phyloP scores from a whole-genome alignment of 30 jellyfish, hydroid and myxozoan species.

The Aurelia aurita complex sp. Pacific region DNA sequence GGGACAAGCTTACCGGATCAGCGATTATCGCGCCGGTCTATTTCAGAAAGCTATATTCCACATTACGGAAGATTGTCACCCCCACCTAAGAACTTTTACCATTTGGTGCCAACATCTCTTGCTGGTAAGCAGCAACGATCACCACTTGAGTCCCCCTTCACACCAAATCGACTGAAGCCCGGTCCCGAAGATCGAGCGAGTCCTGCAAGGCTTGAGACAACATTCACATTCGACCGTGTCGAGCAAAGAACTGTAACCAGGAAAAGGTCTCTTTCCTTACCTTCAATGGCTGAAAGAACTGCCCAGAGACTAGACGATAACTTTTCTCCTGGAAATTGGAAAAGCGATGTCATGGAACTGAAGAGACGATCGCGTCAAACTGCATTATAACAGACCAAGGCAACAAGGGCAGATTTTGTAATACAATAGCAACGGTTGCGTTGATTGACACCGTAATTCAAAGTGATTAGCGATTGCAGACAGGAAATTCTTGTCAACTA shows the following conservation, averaged over 20 bases:
- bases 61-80: conserved; percentile 70
- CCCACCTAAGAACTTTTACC: conserved; percentile 85
- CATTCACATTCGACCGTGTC: conserved; percentile 7
- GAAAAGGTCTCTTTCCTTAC: neutral
- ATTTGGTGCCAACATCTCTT: conserved; percentile 77
- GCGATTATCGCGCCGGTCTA: conserved; percentile 37
- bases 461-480: no score
- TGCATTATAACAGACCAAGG: no score
- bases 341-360: no score
- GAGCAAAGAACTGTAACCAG: neutral
- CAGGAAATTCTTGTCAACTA: no score
- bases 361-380: no score
- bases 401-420: no score
- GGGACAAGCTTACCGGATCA: neutral
- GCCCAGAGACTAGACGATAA: neutral
- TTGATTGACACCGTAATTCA: no score
- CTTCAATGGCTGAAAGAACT: neutral
- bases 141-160: conserved; percentile 9
- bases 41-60: conserved; percentile 60
- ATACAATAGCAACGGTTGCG: no score
- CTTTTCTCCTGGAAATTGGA: no score
- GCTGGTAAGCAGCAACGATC: conserved; percentile 2
- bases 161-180: neutral
- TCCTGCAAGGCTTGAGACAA: neutral
- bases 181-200: neutral